Conservation (phyloP, 1,140 invertebrate genomes). For the Drosophila hydei region DNA sequence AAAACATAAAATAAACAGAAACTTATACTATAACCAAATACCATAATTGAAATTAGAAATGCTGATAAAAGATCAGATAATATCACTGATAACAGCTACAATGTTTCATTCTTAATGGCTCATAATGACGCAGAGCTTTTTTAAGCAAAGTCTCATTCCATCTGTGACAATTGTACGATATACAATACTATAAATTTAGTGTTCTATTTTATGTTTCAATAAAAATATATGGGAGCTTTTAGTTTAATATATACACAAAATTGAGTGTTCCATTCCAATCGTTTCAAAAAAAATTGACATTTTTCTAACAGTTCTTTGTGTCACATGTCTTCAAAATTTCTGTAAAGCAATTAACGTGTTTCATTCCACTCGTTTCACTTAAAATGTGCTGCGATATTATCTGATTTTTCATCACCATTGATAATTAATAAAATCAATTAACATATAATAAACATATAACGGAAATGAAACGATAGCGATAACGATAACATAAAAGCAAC, state of each 20-base stretch:
- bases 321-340: too few species aligned
- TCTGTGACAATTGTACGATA: too few species aligned
- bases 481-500: conserved; percentile 27
- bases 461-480: conserved; percentile 34
- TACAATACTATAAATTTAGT: too few species aligned
- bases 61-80: background rate
- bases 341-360: background rate
- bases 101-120: too few species aligned
- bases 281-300: background rate
- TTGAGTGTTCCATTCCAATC: background rate
- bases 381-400: background rate
- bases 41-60: conserved; percentile 10
- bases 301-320: too few species aligned
- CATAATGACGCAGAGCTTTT: too few species aligned
- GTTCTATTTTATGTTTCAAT: too few species aligned
- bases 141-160: too few species aligned
- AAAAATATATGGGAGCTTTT: too few species aligned
- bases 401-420: conserved; percentile 9
- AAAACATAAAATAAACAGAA: conserved; percentile 25
- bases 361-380: background rate
- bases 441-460: conserved; percentile 33
- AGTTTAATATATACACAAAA: background rate
- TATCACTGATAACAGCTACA: too few species aligned
- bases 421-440: conserved; percentile 12
- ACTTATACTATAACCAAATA: conserved; percentile 17